Evolutionary conservation across 2,888 invertebrate species (phyloP).

Genomic region (Dynastes tityus): DNA sequence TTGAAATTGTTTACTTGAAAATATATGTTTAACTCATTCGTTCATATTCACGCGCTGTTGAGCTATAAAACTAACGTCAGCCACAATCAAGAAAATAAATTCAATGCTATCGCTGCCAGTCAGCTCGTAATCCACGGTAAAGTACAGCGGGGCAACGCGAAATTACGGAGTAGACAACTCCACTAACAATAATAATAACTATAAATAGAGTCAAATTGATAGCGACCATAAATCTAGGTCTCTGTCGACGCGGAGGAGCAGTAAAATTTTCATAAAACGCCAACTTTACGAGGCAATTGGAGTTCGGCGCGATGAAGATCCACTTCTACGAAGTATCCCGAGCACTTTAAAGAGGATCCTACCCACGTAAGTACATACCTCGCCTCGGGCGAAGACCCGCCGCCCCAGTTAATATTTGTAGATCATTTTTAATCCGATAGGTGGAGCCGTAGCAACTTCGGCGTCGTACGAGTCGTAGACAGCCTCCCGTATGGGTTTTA

Average conservation of each 20-base stretch:
- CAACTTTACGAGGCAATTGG: slow-evolving; percentile 43
- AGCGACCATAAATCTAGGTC: slow-evolving; percentile 27
- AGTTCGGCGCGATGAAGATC: slow-evolving; percentile 18
- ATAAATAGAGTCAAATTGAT: slow-evolving; percentile 44
- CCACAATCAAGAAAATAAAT: slow-evolving; percentile 27
- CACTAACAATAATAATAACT: slow-evolving; percentile 42
- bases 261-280: slow-evolving; percentile 46
- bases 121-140: slow-evolving; percentile 1
- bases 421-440: slow-evolving; percentile 46
- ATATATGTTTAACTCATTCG: neutral
- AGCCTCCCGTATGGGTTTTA: slow-evolving; percentile 15
- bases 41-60: neutral
- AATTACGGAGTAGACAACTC: slow-evolving; percentile 21
- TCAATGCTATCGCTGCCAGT: neutral
- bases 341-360: slow-evolving; percentile 7
- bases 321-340: slow-evolving; percentile 20
- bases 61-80: slow-evolving; percentile 12
- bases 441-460: slow-evolving; percentile 20
- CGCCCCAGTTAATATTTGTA: slow-evolving; percentile 36
- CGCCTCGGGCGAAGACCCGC: slow-evolving; percentile 13
- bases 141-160: neutral
- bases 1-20: too few species aligned
- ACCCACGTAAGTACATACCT: neutral
- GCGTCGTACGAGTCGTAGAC: too few species aligned
- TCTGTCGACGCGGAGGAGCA: slow-evolving; percentile 36